Evolutionary conservation across 2,797 vertebrate species (phyloP).

Genomic region (Halcyon leucocephala): DNA sequence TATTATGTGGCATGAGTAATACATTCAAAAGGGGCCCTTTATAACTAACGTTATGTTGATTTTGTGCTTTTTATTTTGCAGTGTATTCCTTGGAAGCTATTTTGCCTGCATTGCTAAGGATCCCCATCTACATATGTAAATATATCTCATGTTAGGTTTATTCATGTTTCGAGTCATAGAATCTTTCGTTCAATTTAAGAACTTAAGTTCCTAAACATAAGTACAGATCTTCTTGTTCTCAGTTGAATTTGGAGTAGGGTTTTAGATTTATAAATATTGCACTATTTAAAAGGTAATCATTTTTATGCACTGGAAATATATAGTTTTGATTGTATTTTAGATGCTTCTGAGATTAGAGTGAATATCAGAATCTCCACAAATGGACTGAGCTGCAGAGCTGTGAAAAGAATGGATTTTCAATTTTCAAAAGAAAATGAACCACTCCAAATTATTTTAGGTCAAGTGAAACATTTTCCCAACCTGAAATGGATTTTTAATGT

Average conservation of each 20-base stretch:
- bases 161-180: not conserved
- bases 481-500: slow-evolving; percentile 25
- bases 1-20: not conserved
- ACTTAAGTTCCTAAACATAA: not conserved
- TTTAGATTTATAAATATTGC: slow-evolving; percentile 33
- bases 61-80: not conserved
- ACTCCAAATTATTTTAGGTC: slow-evolving; percentile 25
- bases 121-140: not conserved
- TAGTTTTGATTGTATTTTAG: not conserved
- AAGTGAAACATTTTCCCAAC: slow-evolving; percentile 33
- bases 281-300: slow-evolving; percentile 16
- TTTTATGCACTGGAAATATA: not conserved
- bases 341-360: slow-evolving; percentile 18
- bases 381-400: not conserved
- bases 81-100: not conserved
- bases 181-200: slow-evolving; percentile 7
- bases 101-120: not conserved
- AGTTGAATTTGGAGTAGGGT: not conserved
- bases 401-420: slow-evolving; percentile 44
- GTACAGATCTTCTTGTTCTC: not conserved
- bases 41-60: not conserved
- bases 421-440: slow-evolving; percentile 24
- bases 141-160: not conserved
- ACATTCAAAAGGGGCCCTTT: not conserved
- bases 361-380: not conserved